Evolutionary conservation across 1,140 invertebrate genomes (phyloP).

Genomic region (Caerostris darwini): DNA sequence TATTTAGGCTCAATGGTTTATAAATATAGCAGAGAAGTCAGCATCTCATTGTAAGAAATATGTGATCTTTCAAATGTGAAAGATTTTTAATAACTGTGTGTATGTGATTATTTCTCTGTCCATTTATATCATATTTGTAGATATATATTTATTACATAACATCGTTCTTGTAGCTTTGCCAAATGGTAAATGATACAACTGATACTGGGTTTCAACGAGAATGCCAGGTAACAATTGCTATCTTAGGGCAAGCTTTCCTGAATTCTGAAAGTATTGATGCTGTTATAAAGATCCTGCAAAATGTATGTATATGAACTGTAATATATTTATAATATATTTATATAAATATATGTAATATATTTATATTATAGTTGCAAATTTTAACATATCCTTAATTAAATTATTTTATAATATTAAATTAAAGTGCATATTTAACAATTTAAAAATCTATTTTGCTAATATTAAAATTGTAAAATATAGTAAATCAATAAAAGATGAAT

Average conservation of each 20-base stretch:
- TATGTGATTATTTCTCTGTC: background rate
- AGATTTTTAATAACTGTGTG: background rate
- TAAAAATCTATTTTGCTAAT: too few species aligned
- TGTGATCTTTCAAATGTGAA: too few species aligned
- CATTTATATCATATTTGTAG: background rate
- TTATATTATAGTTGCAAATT: too few species aligned
- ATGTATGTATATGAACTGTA: slow-evolving; percentile 51
- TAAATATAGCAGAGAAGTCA: too few species aligned
- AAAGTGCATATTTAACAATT: background rate
- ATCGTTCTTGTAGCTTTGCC: slow-evolving; percentile 85
- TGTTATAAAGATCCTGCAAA: slow-evolving; percentile 72
- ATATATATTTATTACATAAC: background rate
- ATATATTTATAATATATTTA: too few species aligned
- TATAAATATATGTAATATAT: too few species aligned
- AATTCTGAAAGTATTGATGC: slow-evolving; percentile 79
- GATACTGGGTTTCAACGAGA: slow-evolving; percentile 90
- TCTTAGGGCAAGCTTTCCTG: slow-evolving; percentile 84
- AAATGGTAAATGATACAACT: slow-evolving; percentile 87
- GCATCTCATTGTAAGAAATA: too few species aligned
- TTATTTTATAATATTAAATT: background rate
- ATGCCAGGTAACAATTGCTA: slow-evolving; percentile 86
- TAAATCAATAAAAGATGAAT: too few species aligned
- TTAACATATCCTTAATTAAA: too few species aligned
- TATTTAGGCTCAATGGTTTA: too few species aligned
- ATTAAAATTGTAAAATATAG: too few species aligned